phyloP scores from a whole-genome alignment of 2,797 vertebrate genomes.

The Neoniphon sammara region DNA sequence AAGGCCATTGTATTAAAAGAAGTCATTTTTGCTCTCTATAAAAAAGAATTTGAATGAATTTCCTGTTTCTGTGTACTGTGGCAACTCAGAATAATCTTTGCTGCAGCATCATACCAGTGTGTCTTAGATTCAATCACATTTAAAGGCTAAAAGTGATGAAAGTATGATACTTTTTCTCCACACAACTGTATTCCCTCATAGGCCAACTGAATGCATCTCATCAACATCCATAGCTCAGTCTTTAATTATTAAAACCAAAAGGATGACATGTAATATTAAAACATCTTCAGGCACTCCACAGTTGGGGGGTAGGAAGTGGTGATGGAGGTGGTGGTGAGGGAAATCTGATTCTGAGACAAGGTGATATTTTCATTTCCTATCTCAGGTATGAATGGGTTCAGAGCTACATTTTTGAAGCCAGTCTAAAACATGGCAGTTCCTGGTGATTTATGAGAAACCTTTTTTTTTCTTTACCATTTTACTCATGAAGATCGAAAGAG shows the following conservation, averaged over 20 bases:
- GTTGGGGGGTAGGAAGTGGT: slow-evolving; percentile 58
- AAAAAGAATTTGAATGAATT: slow-evolving; percentile 47
- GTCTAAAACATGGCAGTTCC: slow-evolving; percentile 45
- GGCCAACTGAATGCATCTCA: slow-evolving; percentile 75
- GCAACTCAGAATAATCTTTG: slow-evolving; percentile 31
- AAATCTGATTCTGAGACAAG: slow-evolving; percentile 65
- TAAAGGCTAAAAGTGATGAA: slow-evolving; percentile 39
- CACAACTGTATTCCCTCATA: slow-evolving; percentile 64
- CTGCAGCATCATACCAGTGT: slow-evolving; percentile 48
- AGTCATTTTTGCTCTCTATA: slow-evolving; percentile 47
- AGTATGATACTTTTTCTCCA: slow-evolving; percentile 57
- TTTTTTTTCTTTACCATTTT: slow-evolving; percentile 43
- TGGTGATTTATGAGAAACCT: slow-evolving; percentile 46
- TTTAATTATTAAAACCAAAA: slow-evolving; percentile 84
- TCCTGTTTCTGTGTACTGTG: slow-evolving; percentile 22
- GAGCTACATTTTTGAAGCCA: slow-evolving; percentile 32
- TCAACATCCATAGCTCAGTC: slow-evolving; percentile 77
- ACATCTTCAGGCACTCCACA: slow-evolving; percentile 76
- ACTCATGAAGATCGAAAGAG: slow-evolving; percentile 22
- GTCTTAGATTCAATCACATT: slow-evolving; percentile 41
- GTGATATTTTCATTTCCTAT: slow-evolving; percentile 71
- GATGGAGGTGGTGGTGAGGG: slow-evolving; percentile 34
- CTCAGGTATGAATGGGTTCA: slow-evolving; percentile 42
- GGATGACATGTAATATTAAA: slow-evolving; percentile 85
- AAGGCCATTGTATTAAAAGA: slow-evolving; percentile 27